These are phyloP conservation scores for Athetis lepigone DNA, from an alignment of 2,888 invertebrate genomes.

Conservation along the genomic window DNA sequence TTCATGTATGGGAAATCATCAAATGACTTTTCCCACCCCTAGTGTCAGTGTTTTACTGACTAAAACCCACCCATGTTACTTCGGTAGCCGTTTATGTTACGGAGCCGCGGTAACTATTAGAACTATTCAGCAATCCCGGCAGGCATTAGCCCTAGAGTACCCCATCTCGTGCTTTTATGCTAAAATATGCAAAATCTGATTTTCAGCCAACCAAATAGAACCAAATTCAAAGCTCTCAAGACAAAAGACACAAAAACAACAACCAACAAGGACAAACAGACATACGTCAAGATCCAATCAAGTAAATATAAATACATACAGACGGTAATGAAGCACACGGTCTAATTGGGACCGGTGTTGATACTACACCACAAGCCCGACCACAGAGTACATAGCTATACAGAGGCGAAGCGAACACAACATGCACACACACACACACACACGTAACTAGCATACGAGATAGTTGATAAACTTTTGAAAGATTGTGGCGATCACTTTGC, in stretches of 20 bases:
- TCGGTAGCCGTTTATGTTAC: too few species aligned
- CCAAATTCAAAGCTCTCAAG: too few species aligned
- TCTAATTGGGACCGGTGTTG: conserved; percentile 56
- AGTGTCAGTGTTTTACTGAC: too few species aligned
- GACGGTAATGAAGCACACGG: conserved; percentile 57
- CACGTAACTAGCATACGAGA: too few species aligned
- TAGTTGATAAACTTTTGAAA: too few species aligned
- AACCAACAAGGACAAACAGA: conserved; percentile 19
- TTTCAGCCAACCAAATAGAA: not conserved
- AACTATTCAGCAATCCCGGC: too few species aligned
- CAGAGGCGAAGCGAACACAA: not conserved
- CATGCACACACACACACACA: not conserved
- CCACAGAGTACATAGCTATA: not conserved
- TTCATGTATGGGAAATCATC: too few species aligned
- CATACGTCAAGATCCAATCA: conserved; percentile 47
- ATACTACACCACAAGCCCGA: conserved; percentile 35
- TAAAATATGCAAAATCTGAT: not conserved
- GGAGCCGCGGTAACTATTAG: too few species aligned
- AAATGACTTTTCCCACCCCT: too few species aligned
- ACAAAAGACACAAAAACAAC: conserved; percentile 26
- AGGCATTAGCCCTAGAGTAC: too few species aligned
- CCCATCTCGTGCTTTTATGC: too few species aligned
- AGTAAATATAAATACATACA: conserved; percentile 44
- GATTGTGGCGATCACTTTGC: not conserved
- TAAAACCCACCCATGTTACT: too few species aligned